Base-by-base conservation (phyloP, 1,140 invertebrate species). In the Lamellibrachia luymesi region DNA sequence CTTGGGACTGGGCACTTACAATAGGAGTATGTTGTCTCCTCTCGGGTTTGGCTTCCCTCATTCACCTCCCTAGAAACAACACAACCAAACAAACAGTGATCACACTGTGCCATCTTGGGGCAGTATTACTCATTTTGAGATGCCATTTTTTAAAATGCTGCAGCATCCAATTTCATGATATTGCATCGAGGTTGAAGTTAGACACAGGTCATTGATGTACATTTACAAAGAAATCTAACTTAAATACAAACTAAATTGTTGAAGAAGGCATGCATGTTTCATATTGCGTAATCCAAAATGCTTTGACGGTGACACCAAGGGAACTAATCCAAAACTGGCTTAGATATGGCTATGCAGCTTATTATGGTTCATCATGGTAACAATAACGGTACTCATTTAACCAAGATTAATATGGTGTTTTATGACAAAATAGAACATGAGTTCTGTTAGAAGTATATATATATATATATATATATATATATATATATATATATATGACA, bases 1-100 rank as follows among this genome's bases (percentile, higher is more conserved):
- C 91, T 38, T 22, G n/a, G 22, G 17, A 38, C 38, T 27, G 91
- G 10, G 64, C 49, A 93, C 94, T 95, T 93, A 95, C 95, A 93
- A 92, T 95, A 95, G 50, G 95, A 95, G 92, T 95, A 95, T 22
- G 94, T 94, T 51, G 94, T 95, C 92, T 95, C 95, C 56, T 93
- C 94, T 89, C 95, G 95, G 51, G 95, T 95, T 91, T 94, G 90
- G 17, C 94, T 94, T 91, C 95, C 95, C 93, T 95, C 95, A 94
- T 95, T 94, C 50, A 80, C 80, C 90, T 50, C 94, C 92, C 91
- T 51, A n/a, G 25, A n/a, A n/a, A 51, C 50, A 27, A 90, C 22
- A 90, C 50, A 93, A 94, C 95, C 92, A 95, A 95, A 92, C 92
- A 95, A 95, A 52, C 38, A 38, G 38, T 38, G 38, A 38, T 38